These are phyloP conservation scores for Hippoglossus stenolepis DNA, from an alignment of 2,113 vertebrate genomes.

Conservation along the genomic window DNA sequence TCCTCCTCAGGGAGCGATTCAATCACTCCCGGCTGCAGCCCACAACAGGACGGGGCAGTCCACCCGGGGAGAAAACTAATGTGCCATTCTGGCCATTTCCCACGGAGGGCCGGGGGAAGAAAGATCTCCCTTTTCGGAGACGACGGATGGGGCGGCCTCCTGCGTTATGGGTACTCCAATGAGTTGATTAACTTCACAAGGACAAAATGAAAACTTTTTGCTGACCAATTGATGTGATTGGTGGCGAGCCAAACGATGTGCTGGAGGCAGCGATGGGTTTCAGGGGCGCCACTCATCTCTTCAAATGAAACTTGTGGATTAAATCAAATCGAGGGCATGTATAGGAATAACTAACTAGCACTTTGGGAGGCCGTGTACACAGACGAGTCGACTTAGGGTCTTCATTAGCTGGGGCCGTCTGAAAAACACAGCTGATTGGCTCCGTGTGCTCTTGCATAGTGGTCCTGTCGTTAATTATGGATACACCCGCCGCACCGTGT, in stretches of 20 bases:
- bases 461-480: constrained; percentile 70
- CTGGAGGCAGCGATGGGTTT: constrained; percentile 46
- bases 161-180: constrained; percentile 59
- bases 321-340: constrained; percentile 71
- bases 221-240: constrained; percentile 67
- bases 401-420: constrained; percentile 63
- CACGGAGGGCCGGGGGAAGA: constrained; percentile 61
- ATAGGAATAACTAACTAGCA: constrained; percentile 67
- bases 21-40: constrained; percentile 73
- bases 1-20: constrained; percentile 74
- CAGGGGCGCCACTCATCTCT: constrained; percentile 57
- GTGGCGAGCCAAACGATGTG: constrained; percentile 50
- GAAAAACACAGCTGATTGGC: constrained; percentile 70
- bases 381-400: constrained; percentile 58
- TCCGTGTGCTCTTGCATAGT: constrained; percentile 63
- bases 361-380: constrained; percentile 67
- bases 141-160: constrained; percentile 57
- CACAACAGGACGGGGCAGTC: constrained; percentile 61
- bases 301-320: constrained; percentile 61
- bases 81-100: constrained; percentile 65
- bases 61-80: constrained; percentile 69
- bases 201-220: constrained; percentile 74
- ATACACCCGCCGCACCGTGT: constrained; percentile 28
- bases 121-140: constrained; percentile 52
- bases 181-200: constrained; percentile 74